Evolutionary conservation across 2,797 vertebrate genomes (phyloP).

Genomic region (Enteromius unitaeniatus): DNA sequence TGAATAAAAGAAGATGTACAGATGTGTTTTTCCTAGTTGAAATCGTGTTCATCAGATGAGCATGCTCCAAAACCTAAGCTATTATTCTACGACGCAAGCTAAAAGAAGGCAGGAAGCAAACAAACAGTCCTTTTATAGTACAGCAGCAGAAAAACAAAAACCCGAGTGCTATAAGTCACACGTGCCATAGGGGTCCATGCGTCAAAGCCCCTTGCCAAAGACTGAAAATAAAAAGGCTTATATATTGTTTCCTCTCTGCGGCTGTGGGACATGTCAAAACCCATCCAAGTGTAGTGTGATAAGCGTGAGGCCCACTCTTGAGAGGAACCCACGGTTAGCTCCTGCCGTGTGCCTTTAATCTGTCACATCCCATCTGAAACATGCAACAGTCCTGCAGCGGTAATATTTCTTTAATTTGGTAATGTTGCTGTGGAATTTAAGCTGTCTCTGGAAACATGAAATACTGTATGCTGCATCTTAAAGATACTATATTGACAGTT

Average conservation of each 20-base stretch:
- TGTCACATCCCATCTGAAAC: conserved; percentile 65
- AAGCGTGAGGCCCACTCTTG: conserved; percentile 16
- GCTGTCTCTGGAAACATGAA: not conserved
- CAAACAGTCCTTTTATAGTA: conserved; percentile 9
- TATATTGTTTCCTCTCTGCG: conserved; percentile 42
- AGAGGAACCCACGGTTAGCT: conserved; percentile 1
- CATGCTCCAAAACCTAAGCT: not conserved
- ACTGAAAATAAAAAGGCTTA: conserved; percentile 43
- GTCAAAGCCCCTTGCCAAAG: conserved; percentile 29
- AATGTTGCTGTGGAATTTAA: conserved; percentile 45
- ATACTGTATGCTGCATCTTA: not conserved
- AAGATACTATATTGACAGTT: not conserved
- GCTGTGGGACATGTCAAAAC: conserved; percentile 57
- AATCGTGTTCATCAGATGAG: not conserved
- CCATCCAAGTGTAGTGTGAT: conserved; percentile 37
- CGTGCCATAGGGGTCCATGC: conserved; percentile 27
- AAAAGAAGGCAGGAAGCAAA: not conserved
- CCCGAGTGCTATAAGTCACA: conserved; percentile 45
- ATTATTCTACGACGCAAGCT: not conserved
- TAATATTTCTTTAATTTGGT: conserved; percentile 59
- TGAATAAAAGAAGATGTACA: conserved; percentile 22
- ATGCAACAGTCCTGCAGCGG: conserved; percentile 43
- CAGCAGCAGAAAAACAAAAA: conserved; percentile 11
- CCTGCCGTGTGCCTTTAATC: conserved; percentile 56
- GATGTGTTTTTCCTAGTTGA: conserved; percentile 23